A percentile compares a stretch with the other conserved stretches of the same genome.
Evolutionary conservation across 2,113 vertebrate genomes (phyloP).

Genomic region (Orcinus orca): DNA sequence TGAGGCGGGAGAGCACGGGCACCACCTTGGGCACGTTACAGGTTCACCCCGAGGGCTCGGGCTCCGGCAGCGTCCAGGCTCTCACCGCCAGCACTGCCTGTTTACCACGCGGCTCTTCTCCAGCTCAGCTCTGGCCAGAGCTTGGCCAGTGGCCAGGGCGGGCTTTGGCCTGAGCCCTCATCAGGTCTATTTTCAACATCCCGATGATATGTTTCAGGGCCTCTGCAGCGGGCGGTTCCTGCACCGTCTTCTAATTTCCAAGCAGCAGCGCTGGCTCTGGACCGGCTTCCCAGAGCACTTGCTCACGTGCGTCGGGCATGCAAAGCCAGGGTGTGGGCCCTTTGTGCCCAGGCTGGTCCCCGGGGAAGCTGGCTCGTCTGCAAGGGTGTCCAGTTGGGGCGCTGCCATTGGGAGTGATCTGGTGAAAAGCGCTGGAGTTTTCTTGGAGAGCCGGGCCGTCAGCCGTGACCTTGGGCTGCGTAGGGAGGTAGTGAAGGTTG

Average conservation of each 20-base stretch:
- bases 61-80: neutral
- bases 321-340: neutral
- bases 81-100: accelerated
- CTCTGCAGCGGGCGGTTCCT: neutral
- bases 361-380: neutral
- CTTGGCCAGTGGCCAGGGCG: neutral
- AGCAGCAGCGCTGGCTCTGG: neutral
- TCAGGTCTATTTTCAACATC: conserved; percentile 62
- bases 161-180: neutral
- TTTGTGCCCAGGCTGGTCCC: neutral
- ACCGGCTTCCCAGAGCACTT: neutral
- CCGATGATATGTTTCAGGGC: conserved; percentile 1
- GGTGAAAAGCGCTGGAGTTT: neutral
- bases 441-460: neutral
- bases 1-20: accelerated
- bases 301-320: neutral
- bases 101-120: neutral
- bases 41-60: neutral
- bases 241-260: neutral
- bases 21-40: accelerated
- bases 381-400: neutral
- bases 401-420: neutral
- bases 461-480: neutral
- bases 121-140: neutral
- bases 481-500: neutral